phyloP scores from a whole-genome alignment of 2,888 invertebrate genomes.

The Lasioglossum leucozonium region DNA sequence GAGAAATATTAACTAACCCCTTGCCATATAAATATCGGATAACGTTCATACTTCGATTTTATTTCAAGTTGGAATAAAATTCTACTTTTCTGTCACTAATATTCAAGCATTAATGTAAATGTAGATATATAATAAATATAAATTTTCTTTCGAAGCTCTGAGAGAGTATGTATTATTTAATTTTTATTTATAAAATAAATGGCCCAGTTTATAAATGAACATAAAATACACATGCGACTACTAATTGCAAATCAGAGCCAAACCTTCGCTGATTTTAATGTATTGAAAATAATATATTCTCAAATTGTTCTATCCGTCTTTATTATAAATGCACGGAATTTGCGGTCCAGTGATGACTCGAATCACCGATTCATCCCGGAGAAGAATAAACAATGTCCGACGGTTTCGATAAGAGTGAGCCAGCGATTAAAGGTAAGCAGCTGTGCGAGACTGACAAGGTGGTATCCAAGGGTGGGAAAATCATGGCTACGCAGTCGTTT shows the following conservation, averaged over 20 bases:
- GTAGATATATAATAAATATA: neutral
- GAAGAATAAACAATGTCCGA: slow-evolving; percentile 43
- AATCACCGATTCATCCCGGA: neutral
- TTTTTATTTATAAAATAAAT: too few species aligned
- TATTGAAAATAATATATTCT: neutral
- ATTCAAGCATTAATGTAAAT: neutral
- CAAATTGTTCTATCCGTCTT: neutral
- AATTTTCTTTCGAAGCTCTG: neutral
- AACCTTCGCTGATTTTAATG: too few species aligned
- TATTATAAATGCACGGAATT: neutral
- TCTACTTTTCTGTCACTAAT: neutral
- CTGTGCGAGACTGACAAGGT: slow-evolving; percentile 63
- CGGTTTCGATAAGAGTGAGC: slow-evolving; percentile 44
- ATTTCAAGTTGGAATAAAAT: neutral
- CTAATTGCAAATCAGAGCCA: too few species aligned
- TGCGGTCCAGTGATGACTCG: neutral
- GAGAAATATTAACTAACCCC: too few species aligned
- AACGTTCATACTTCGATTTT: neutral
- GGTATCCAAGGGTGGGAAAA: slow-evolving; percentile 72
- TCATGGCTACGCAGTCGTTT: slow-evolving; percentile 62
- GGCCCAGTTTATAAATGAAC: too few species aligned
- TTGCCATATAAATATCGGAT: too few species aligned
- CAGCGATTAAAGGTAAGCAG: slow-evolving; percentile 66
- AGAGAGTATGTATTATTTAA: too few species aligned
- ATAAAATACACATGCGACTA: too few species aligned